Conservation (phyloP, 2,888 invertebrate species). For the Dascillus cervinus region DNA sequence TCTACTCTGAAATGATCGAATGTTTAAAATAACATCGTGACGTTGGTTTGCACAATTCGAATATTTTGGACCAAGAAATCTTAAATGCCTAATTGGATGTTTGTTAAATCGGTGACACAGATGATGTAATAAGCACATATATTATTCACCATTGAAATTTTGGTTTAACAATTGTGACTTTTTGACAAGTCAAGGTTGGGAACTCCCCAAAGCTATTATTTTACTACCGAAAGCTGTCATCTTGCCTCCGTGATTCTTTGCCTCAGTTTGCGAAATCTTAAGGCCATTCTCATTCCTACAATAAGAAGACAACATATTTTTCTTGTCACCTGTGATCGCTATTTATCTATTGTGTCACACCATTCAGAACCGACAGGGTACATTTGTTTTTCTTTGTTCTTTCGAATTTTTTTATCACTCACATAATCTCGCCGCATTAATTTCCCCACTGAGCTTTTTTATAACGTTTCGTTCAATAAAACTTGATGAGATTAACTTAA, state of each 20-base stretch:
- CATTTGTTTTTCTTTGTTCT: constrained; percentile 8
- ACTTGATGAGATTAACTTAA: too few relatives aligned
- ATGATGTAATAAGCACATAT: constrained; percentile 23
- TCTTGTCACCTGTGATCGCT: constrained; percentile 6
- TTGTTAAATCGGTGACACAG: constrained; percentile 7
- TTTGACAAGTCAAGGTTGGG: constrained; percentile 25
- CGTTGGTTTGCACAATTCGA: too few relatives aligned
- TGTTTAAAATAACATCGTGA: too few relatives aligned
- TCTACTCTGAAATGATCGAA: too few relatives aligned
- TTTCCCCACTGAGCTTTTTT: too few relatives aligned
- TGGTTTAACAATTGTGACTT: constrained; percentile 21
- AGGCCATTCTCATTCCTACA: background rate
- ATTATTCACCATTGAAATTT: constrained; percentile 20
- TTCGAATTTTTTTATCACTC: constrained; percentile 3
- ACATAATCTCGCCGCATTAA: constrained; percentile 1
- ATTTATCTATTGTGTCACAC: constrained; percentile 3
- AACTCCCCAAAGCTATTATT: constrained; percentile 20
- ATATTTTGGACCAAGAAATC: too few relatives aligned
- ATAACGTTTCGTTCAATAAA: too few relatives aligned
- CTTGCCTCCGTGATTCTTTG: constrained; percentile 12
- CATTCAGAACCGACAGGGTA: constrained; percentile 5
- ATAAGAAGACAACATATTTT: constrained; percentile 5
- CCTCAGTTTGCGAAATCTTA: background rate
- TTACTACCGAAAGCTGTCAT: constrained; percentile 19
- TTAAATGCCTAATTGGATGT: constrained; percentile 8